phyloP scores from a whole-genome alignment of 2,797 vertebrate species.

The Hoplostethus mediterraneus region DNA sequence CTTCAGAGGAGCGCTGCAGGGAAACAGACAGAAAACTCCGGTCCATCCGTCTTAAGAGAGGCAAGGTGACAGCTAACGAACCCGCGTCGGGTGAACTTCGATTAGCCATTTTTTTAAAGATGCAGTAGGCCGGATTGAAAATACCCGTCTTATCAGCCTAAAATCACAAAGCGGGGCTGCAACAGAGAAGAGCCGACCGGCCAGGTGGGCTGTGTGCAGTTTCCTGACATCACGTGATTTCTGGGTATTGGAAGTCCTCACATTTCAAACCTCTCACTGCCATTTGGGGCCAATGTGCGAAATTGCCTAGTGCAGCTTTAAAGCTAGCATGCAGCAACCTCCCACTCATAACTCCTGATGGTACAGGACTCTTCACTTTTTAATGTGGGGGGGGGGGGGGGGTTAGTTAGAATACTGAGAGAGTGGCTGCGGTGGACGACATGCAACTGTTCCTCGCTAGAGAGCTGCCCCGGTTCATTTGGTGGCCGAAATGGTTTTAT shows the following conservation, averaged over 20 bases:
- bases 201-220: background rate
- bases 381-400: too few relatives aligned
- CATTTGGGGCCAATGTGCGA: background rate
- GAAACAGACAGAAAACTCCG: slow-evolving; percentile 18
- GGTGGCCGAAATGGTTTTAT: background rate
- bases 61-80: background rate
- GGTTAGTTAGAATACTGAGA: too few relatives aligned
- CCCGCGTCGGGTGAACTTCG: slow-evolving; percentile 32
- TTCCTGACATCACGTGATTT: slow-evolving; percentile 14
- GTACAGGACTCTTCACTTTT: too few relatives aligned
- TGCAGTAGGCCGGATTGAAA: slow-evolving; percentile 19
- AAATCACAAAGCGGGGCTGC: too few relatives aligned
- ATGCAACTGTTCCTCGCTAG: too few relatives aligned
- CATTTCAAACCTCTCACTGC: background rate
- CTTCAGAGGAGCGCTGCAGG: background rate
- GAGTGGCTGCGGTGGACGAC: too few relatives aligned
- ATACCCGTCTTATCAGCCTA: too few relatives aligned
- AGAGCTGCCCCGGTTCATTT: slow-evolving; percentile 4
- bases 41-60: background rate
- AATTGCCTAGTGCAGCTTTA: slow-evolving; percentile 33
- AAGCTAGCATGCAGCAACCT: background rate
- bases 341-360: background rate
- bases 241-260: background rate
- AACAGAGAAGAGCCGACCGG: background rate
- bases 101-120: slow-evolving; percentile 33